Conservation (phyloP, 2,113 vertebrate species). For the Theristicus caerulescens region DNA sequence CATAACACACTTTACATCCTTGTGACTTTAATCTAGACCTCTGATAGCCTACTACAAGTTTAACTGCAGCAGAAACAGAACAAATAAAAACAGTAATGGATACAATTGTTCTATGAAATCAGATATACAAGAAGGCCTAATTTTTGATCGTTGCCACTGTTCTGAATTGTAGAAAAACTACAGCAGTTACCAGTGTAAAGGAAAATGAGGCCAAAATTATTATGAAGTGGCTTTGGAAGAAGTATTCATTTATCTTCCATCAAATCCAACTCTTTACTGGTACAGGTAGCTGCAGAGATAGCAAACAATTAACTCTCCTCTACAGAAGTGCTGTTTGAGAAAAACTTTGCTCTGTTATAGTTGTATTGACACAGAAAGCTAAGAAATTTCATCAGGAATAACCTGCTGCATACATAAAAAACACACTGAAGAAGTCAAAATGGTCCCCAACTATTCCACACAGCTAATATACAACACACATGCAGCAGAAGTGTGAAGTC, state of each 20-base stretch:
- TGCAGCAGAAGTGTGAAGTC: neutral
- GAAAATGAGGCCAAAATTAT: neutral
- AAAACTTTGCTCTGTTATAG: neutral
- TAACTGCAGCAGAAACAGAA: neutral
- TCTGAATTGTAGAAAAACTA: neutral
- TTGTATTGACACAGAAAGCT: neutral
- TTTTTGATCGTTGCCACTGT: neutral
- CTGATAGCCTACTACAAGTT: neutral
- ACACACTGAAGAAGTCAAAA: accelerated
- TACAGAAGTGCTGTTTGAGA: neutral
- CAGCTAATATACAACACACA: accelerated
- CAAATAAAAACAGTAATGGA: neutral
- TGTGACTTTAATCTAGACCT: neutral
- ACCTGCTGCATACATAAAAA: neutral
- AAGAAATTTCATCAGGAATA: neutral
- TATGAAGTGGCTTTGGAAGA: neutral
- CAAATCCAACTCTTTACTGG: neutral
- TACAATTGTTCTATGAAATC: neutral
- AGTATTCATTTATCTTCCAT: neutral
- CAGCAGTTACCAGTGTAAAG: neutral
- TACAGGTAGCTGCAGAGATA: neutral
- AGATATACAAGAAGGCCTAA: neutral
- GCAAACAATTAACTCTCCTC: neutral
- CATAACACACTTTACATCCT: neutral
- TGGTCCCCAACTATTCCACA: neutral